Percentiles rank a stretch among this genome's conserved stretches.
phyloP scores from a whole-genome alignment of 2,888 invertebrate species.

The Dastarcus helophoroides region DNA sequence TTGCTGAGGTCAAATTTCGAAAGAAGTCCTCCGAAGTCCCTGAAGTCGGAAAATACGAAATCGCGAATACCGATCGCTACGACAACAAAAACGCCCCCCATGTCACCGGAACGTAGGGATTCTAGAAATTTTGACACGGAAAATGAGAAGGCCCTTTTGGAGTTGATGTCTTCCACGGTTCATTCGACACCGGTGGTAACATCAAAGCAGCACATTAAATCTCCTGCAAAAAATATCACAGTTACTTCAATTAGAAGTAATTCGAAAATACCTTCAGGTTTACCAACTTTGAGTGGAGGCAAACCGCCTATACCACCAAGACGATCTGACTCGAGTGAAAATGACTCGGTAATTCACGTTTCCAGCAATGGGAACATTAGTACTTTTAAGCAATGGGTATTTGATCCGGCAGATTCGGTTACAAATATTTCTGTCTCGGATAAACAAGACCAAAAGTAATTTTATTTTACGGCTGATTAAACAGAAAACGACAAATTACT shows the following conservation, averaged over 20 bases:
- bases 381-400: conserved; percentile 37
- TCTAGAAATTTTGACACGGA: conserved; percentile 29
- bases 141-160: conserved; percentile 31
- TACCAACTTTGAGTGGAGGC: conserved; percentile 27
- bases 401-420: conserved; percentile 31
- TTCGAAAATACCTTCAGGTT: conserved; percentile 39
- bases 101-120: conserved; percentile 32
- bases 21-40: conserved; percentile 31
- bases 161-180: conserved; percentile 31
- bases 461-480: too few relatives aligned
- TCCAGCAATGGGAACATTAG: conserved; percentile 29
- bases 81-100: conserved; percentile 33
- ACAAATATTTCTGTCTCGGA: conserved; percentile 25
- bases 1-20: conserved; percentile 39
- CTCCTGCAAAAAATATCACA: conserved; percentile 43
- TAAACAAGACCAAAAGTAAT: conserved; percentile 4
- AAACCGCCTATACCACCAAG: conserved; percentile 42
- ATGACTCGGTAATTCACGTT: conserved; percentile 22
- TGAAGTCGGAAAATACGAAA: conserved; percentile 33
- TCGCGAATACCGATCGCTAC: conserved; percentile 35
- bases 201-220: conserved; percentile 25
- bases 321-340: conserved; percentile 34
- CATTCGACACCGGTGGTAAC: conserved; percentile 29
- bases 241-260: conserved; percentile 53
- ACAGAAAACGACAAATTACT: too few relatives aligned